A percentile compares a stretch with the other conserved stretches of the same genome.
phyloP scores from a whole-genome alignment of 2,888 invertebrate genomes.

The Sicus ferrugineus region DNA sequence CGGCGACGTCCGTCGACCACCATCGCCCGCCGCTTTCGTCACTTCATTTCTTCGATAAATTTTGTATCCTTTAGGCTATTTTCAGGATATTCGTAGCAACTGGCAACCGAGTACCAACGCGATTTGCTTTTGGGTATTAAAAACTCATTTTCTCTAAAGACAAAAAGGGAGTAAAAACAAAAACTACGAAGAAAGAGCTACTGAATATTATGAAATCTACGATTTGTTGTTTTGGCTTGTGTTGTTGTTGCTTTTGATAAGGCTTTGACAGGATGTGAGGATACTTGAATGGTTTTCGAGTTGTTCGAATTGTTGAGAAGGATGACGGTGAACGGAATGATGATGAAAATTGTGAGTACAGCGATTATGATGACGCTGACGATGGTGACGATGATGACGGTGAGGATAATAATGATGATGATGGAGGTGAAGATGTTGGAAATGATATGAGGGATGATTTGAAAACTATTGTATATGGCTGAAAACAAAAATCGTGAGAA shows the following conservation, averaged over 20 bases:
- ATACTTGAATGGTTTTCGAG: slow-evolving; percentile 31
- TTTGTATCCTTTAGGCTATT: slow-evolving; percentile 44
- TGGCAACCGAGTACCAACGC: neutral
- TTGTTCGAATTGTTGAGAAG: neutral
- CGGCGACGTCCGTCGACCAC: slow-evolving; percentile 27
- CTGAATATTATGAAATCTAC: slow-evolving; percentile 20
- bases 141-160: slow-evolving; percentile 46
- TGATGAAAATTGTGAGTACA: neutral
- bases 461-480: too few species aligned
- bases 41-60: slow-evolving; percentile 24
- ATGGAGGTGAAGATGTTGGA: slow-evolving; percentile 5
- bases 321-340: neutral
- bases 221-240: neutral
- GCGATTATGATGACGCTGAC: neutral
- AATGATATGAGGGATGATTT: too few species aligned
- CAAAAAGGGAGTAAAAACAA: slow-evolving; percentile 32
- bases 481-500: too few species aligned
- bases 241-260: slow-evolving; percentile 22
- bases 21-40: slow-evolving; percentile 5
- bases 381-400: slow-evolving; percentile 12
- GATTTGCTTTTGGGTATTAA: slow-evolving; percentile 44
- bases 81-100: slow-evolving; percentile 31
- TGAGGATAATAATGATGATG: slow-evolving; percentile 32
- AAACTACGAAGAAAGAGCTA: slow-evolving; percentile 20
- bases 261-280: slow-evolving; percentile 42